These are phyloP conservation scores for Adrianichthys oophorus DNA, from an alignment of 2,797 vertebrate genomes.

Conservation along the genomic window DNA sequence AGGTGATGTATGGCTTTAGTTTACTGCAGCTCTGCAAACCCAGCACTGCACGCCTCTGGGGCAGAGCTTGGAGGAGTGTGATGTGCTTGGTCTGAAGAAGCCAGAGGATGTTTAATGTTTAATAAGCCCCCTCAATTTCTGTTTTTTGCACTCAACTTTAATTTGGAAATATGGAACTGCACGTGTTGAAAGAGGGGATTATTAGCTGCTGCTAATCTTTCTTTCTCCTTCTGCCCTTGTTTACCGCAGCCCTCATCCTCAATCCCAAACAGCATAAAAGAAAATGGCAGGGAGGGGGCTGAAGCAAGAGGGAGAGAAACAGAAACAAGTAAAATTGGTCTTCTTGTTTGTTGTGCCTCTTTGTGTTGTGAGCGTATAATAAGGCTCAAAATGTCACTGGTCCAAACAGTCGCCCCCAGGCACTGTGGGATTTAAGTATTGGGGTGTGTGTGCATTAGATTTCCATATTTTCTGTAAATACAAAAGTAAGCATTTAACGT, in stretches of 20 bases:
- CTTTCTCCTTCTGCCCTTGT: constrained; percentile 60
- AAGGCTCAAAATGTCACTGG: constrained; percentile 75
- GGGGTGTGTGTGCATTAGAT: constrained; percentile 42
- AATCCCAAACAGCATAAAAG: constrained; percentile 63
- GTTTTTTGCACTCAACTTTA: constrained; percentile 89
- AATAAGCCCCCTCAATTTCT: constrained; percentile 81
- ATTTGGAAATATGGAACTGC: constrained; percentile 96
- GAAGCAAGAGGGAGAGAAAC: constrained; percentile 33
- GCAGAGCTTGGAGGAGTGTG: constrained; percentile 76
- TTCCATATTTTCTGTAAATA: constrained; percentile 36
- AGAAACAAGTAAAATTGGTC: constrained; percentile 56
- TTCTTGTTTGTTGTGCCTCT: constrained; percentile 66
- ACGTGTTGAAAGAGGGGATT: constrained; percentile 91
- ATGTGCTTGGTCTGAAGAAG: constrained; percentile 76
- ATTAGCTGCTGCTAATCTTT: constrained; percentile 95
- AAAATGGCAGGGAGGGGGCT: constrained; percentile 66
- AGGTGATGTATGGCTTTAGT: constrained; percentile 96
- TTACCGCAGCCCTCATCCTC: constrained; percentile 63
- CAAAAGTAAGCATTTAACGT: too few relatives aligned
- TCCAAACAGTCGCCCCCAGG: constrained; percentile 70
- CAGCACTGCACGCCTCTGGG: constrained; percentile 75
- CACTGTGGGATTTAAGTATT: constrained; percentile 59
- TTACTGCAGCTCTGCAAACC: constrained; percentile 92
- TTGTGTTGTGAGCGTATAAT: constrained; percentile 74
- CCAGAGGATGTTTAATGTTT: constrained; percentile 91